Base-by-base conservation (phyloP, 2,113 vertebrate species). In the Nycticryphes semicollaris region DNA sequence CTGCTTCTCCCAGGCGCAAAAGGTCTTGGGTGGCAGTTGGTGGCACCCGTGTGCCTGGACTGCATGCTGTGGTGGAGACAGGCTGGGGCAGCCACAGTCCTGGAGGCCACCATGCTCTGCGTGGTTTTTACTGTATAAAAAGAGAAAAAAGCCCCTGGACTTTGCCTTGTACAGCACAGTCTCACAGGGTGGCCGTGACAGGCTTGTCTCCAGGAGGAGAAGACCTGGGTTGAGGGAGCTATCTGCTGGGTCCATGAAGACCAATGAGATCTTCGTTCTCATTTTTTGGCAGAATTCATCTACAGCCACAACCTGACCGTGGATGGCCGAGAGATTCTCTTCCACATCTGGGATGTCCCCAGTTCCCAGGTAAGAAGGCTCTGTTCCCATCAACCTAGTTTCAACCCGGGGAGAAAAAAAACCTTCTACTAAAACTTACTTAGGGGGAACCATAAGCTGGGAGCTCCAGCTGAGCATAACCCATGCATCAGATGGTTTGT, bases 311-410 rank as follows among this genome's bases (percentile, higher is more conserved):
- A 90, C 79, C 94, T 98, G 68, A 95, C 96, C 2, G 91, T 98
- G 57, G 98, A 98, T 19, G 98, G 98, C 74, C 98, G 98, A 89
- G 98, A 98, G 94, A 96, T 98, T 62, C 94, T 97, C 16, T 97
- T 99, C 66, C 98, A 98, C 93, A 98, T 99, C 72, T 99, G 98
- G 98, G 99, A 99, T 7, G 98, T 98, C 19, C 98, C 98, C 43
- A 98, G 25, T 96, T 98, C 97, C 56, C 98, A 98, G 98, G 99
- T 99, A 94, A 98, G 93, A 67, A 19, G 14, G 7, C 28, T 67
- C 35, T 7, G 9, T 8, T 85, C 24, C 68, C n/a, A 10, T n/a
- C 6, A 7, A 7, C 7, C n/a, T 2, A 0, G 50, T 95, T 69
- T 59, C 41, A 48, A 28, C 25, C 48, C 4, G 63, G 12, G 21